These are phyloP conservation scores for Pseudomyrmex pallidus DNA, from an alignment of 1,140 invertebrate genomes.

Conservation along the genomic window DNA sequence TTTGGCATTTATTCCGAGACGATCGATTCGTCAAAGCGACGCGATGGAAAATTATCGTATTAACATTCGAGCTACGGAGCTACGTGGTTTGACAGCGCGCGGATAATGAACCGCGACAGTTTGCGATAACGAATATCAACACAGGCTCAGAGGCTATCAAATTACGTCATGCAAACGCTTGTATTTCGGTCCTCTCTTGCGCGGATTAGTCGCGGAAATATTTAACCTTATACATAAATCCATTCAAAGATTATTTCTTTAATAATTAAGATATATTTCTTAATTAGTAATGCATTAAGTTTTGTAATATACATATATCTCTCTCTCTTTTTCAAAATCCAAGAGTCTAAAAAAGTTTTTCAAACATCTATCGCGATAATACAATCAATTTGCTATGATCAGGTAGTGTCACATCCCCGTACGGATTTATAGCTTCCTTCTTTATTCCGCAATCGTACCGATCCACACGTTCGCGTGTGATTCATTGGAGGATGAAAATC, in stretches of 20 bases:
- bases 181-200: background rate
- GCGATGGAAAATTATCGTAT: conserved; percentile 50
- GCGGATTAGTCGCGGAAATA: conserved; percentile 25
- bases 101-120: conserved; percentile 49
- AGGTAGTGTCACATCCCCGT: background rate
- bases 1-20: conserved; percentile 36
- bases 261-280: too few species aligned
- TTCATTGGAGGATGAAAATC: conserved; percentile 73
- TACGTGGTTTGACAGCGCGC: background rate
- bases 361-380: background rate
- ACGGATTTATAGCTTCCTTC: conserved; percentile 6
- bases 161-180: conserved; percentile 54
- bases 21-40: conserved; percentile 32
- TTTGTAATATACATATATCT: too few species aligned
- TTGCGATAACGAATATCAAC: conserved; percentile 56
- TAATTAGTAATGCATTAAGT: background rate
- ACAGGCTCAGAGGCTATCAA: conserved; percentile 63
- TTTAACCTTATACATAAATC: background rate
- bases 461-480: conserved; percentile 58
- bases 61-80: conserved; percentile 15
- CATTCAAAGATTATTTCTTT: too few species aligned
- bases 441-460: conserved; percentile 28
- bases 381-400: background rate
- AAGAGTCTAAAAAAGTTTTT: background rate
- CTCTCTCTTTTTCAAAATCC: background rate